Evolutionary conservation across 1,140 invertebrate genomes (phyloP).

Genomic region (Drosophila bipectinata): DNA sequence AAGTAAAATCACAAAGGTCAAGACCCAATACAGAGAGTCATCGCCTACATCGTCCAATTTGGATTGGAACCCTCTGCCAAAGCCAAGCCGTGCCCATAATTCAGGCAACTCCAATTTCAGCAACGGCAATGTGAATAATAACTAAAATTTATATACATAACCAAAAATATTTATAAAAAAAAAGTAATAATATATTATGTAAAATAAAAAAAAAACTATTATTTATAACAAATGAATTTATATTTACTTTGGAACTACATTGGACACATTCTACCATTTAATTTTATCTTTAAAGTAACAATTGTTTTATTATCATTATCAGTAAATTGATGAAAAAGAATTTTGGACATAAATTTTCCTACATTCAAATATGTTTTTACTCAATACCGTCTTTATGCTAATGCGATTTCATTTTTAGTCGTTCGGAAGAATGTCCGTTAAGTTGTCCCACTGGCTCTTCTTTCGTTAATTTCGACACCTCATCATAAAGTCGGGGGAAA

Average conservation of each 20-base stretch:
- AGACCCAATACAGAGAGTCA: conserved; percentile 67
- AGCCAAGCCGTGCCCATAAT: conserved; percentile 65
- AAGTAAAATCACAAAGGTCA: conserved; percentile 66
- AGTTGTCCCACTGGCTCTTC: conserved; percentile 20
- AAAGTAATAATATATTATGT: conserved; percentile 12
- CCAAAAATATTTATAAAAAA: conserved; percentile 31
- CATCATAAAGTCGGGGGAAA: conserved; percentile 86
- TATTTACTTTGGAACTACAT: not conserved
- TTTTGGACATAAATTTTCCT: conserved; percentile 34
- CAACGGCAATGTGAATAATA: conserved; percentile 23
- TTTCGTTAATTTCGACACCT: conserved; percentile 84
- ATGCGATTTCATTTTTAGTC: conserved; percentile 44
- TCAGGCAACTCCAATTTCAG: conserved; percentile 15
- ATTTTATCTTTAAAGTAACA: conserved; percentile 43
- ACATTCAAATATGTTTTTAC: conserved; percentile 25
- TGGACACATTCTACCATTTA: conserved; percentile 9
- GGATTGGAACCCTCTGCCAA: conserved; percentile 83
- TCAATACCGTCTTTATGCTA: conserved; percentile 14
- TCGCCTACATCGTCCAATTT: conserved; percentile 79
- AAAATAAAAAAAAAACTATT: conserved; percentile 31
- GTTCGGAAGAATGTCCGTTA: conserved; percentile 39
- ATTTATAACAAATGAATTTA: conserved; percentile 32
- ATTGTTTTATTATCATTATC: conserved; percentile 35
- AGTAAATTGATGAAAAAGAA: conserved; percentile 31
- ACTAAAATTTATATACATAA: conserved; percentile 10